These are phyloP conservation scores for Bombus confusus DNA, from an alignment of 1,140 invertebrate genomes.

Conservation along the genomic window DNA sequence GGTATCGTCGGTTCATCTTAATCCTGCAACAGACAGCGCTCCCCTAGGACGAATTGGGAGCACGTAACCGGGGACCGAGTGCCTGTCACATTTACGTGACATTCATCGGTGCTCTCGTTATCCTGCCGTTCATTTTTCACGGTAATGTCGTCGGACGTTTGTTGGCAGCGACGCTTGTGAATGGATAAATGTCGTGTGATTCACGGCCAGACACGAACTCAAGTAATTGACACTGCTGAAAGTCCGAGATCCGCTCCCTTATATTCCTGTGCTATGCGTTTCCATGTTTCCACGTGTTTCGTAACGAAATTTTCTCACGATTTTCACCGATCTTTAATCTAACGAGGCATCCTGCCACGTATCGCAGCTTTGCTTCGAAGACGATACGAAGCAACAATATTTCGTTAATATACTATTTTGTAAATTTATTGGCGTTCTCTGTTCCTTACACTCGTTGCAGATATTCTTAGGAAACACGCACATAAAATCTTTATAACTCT, in stretches of 20 bases:
- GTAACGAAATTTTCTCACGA: background rate
- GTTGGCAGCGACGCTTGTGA: slow-evolving; percentile 53
- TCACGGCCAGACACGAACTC: slow-evolving; percentile 35
- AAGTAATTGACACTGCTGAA: slow-evolving; percentile 54
- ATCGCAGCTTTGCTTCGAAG: background rate
- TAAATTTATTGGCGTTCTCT: no score
- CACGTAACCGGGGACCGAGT: slow-evolving; percentile 26
- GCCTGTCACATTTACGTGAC: slow-evolving; percentile 63
- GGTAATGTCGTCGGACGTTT: slow-evolving; percentile 49
- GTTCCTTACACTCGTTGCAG: no score
- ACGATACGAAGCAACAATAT: background rate
- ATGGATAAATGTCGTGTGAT: slow-evolving; percentile 57
- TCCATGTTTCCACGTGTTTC: background rate
- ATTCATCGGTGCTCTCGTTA: slow-evolving; percentile 61
- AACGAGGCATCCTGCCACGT: background rate
- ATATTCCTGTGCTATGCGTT: background rate
- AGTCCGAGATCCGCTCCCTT: background rate
- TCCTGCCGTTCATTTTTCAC: slow-evolving; percentile 59
- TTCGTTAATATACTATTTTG: background rate
- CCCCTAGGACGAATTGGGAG: slow-evolving; percentile 29
- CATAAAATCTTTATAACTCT: background rate
- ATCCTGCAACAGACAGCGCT: slow-evolving; percentile 27
- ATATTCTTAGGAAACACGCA: no score
- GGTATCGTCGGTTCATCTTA: background rate
- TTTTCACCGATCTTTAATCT: background rate